Conservation (phyloP, 2,797 vertebrate genomes). For the Epinephelus malabaricus region DNA sequence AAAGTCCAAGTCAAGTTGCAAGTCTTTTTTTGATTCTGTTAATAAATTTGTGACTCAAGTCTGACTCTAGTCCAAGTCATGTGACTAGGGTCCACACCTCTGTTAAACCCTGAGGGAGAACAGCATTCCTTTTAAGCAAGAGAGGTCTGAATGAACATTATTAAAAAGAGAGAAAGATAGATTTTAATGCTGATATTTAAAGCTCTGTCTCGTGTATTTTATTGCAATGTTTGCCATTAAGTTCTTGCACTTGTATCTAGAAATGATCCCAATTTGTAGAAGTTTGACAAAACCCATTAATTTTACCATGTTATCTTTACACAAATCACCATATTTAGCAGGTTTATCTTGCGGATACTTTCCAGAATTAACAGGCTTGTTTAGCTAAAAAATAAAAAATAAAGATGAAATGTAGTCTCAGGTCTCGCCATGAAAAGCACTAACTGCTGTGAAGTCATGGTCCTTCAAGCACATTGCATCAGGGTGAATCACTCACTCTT, state of each 20-base stretch:
- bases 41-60: too few species aligned
- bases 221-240: neutral
- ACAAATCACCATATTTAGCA: conserved; percentile 16
- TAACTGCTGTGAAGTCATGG: conserved; percentile 8
- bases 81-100: too few species aligned
- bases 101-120: conserved; percentile 19
- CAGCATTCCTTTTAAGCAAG: conserved; percentile 13
- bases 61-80: too few species aligned
- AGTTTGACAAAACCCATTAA: neutral
- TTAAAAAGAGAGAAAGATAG: neutral
- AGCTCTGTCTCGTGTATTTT: neutral
- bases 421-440: conserved; percentile 14
- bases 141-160: neutral
- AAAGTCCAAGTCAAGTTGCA: too few species aligned
- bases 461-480: conserved; percentile 64
- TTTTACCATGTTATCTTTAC: neutral
- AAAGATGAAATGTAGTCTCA: neutral
- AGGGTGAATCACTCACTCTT: conserved; percentile 72
- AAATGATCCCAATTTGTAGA: conserved; percentile 1
- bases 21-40: too few species aligned
- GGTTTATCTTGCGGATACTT: conserved; percentile 3
- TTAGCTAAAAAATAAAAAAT: conserved; percentile 7
- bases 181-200: neutral
- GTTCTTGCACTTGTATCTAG: neutral
- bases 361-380: conserved; percentile 4